These are phyloP conservation scores for Leptodactylus fallax DNA, from an alignment of 2,797 vertebrate genomes.

Conservation along the genomic window DNA sequence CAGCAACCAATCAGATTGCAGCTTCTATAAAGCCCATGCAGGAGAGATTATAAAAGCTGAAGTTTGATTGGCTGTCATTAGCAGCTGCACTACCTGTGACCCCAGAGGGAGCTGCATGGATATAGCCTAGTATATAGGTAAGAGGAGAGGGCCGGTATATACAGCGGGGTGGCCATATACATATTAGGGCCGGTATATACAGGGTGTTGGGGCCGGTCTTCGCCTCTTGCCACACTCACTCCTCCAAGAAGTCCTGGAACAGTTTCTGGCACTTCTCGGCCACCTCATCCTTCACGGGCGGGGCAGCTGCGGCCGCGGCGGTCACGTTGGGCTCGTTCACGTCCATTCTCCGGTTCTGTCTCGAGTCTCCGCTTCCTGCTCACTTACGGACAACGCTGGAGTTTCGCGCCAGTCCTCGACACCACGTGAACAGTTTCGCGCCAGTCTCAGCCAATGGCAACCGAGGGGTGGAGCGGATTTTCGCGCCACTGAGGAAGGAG, in stretches of 20 bases:
- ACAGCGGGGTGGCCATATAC: no score
- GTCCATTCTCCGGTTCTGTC: slow-evolving; percentile 79
- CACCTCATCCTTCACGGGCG: slow-evolving; percentile 90
- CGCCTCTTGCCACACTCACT: slow-evolving; percentile 82
- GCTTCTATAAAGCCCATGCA: no score
- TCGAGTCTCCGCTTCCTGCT: background rate
- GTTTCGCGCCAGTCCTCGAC: slow-evolving; percentile 77
- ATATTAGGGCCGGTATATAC: background rate
- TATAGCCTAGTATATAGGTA: no score
- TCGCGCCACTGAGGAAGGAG: slow-evolving; percentile 67
- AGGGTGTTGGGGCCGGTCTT: background rate
- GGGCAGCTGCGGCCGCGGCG: slow-evolving; percentile 77
- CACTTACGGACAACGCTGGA: background rate
- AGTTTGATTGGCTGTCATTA: no score
- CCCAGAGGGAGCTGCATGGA: no score
- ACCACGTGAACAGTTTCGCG: slow-evolving; percentile 79
- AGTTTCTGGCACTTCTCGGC: slow-evolving; percentile 97
- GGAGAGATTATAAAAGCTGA: no score
- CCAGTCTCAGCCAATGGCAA: slow-evolving; percentile 76
- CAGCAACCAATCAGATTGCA: no score
- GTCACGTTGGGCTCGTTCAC: slow-evolving; percentile 74
- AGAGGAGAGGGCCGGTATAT: no score
- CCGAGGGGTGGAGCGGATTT: slow-evolving; percentile 2
- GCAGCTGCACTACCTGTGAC: no score
- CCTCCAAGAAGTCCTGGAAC: slow-evolving; percentile 95